Evolutionary conservation across 1,140 invertebrate species (phyloP), one percentile per base, ranked within the genome.

Genomic region (Microplitis demolitor): DNA sequence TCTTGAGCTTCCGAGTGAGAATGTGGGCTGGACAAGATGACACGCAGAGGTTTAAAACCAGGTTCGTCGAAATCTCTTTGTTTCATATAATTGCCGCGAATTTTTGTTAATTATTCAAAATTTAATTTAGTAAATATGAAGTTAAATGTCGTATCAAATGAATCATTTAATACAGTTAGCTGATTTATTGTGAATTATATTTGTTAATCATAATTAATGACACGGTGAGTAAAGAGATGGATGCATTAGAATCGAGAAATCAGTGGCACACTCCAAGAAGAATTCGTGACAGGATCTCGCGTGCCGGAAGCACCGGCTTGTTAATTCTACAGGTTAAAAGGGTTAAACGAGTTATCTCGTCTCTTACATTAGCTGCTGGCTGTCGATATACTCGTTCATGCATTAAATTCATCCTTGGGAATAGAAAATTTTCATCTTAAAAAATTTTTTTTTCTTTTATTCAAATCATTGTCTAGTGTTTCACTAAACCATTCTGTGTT

Each of bases 21-120:
- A 84, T 85, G 84, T 85, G 84, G 83, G 83, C 83, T 72, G 84
- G 84, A 66, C 80, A 84, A 69, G 84, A 84, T 74, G 82, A 84
- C 72, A 83, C 83, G 70, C 80, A 82, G 63, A 78, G 79, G 71
- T 85, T 83, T 72, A 84, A 85, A 78, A 85, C 84, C 79, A 84
- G 83, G 83, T 85, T 73, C 14, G 78, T 76, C 62, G 35, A 24
- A 56, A 4, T 45, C 16, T 24, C 9, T 66, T 33, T 34, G 13
- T 4, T 64, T 64, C 14, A 61, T 69, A 51, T 33, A 14, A 62
- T 53, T 54, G 72, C 45, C 34, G 14, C 60, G 39, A 4, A 13
- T 37, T 37, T 60, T 9, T 60, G 5, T 31, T 14, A 9, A 60
- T 5, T 9, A 60, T 4, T 14, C 3, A 14, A 56, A 56, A 56